phyloP scores from a whole-genome alignment of 2,797 vertebrate species.

The Delichon dasypus region DNA sequence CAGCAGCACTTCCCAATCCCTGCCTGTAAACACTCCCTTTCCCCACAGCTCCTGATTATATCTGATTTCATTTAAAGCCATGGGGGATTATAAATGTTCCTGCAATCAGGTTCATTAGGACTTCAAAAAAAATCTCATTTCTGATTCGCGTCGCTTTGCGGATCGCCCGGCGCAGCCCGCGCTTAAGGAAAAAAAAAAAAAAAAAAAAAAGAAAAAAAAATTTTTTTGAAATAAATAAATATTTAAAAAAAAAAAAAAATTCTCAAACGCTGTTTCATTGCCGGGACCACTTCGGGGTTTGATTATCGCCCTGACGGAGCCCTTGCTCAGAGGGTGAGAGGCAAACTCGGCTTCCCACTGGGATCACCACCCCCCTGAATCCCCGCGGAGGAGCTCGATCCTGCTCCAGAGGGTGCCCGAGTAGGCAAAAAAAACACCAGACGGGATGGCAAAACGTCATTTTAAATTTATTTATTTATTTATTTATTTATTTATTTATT shows the following conservation, averaged over 20 bases:
- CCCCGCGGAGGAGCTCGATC: neutral
- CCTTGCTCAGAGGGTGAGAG: neutral
- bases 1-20: constrained; percentile 67
- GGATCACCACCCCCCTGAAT: neutral
- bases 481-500: neutral
- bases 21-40: constrained; percentile 78
- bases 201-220: neutral
- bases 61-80: constrained; percentile 82
- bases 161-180: constrained; percentile 27
- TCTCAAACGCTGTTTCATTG: neutral
- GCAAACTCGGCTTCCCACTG: neutral
- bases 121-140: constrained; percentile 64
- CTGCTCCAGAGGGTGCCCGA: neutral
- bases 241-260: neutral
- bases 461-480: too few species aligned
- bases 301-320: neutral
- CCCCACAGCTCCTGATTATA: constrained; percentile 77
- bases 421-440: neutral
- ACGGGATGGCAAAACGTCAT: neutral
- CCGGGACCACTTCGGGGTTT: neutral
- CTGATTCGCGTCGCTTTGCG: constrained; percentile 65
- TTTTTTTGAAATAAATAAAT: neutral
- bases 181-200: neutral
- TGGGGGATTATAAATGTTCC: constrained; percentile 77
- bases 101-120: constrained; percentile 79